These are phyloP conservation scores for Patella pellucida DNA, from an alignment of 2,888 invertebrate species.

Conservation along the genomic window DNA sequence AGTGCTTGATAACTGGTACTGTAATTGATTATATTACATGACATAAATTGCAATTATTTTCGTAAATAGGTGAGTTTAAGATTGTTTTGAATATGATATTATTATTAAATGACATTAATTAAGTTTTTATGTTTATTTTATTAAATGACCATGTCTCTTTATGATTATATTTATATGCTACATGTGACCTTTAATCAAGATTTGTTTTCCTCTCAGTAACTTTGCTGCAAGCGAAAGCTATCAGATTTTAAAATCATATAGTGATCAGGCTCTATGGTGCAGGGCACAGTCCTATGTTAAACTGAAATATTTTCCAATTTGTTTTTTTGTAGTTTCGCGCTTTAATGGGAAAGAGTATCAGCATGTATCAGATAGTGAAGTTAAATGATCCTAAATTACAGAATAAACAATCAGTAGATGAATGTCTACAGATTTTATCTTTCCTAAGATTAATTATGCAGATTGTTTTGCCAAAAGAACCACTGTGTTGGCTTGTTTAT, in stretches of 20 bases:
- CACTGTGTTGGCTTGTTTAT: constrained; percentile 70
- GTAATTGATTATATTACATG: too few species aligned
- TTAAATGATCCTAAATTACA: constrained; percentile 66
- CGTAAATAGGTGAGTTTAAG: too few species aligned
- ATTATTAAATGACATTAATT: too few species aligned
- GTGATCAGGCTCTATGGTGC: not conserved
- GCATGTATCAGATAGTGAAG: constrained; percentile 65
- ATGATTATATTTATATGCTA: too few species aligned
- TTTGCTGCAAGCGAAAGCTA: not conserved
- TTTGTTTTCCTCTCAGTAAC: not conserved
- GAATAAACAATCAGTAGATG: constrained; percentile 63
- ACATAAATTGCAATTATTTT: too few species aligned
- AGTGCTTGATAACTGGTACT: too few species aligned
- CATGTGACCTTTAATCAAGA: not conserved
- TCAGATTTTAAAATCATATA: too few species aligned
- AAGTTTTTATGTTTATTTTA: too few species aligned
- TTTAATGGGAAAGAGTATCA: constrained; percentile 69
- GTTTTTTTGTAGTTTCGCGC: constrained; percentile 66
- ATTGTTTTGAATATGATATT: too few species aligned
- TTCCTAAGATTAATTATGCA: constrained; percentile 68
- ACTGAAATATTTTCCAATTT: constrained; percentile 1
- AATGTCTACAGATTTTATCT: constrained; percentile 61
- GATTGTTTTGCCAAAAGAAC: constrained; percentile 66
- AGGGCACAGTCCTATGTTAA: not conserved
- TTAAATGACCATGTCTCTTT: too few species aligned